These are phyloP conservation scores for Heptranchias perlo DNA, from an alignment of 2,113 vertebrate genomes.

Conservation along the genomic window DNA sequence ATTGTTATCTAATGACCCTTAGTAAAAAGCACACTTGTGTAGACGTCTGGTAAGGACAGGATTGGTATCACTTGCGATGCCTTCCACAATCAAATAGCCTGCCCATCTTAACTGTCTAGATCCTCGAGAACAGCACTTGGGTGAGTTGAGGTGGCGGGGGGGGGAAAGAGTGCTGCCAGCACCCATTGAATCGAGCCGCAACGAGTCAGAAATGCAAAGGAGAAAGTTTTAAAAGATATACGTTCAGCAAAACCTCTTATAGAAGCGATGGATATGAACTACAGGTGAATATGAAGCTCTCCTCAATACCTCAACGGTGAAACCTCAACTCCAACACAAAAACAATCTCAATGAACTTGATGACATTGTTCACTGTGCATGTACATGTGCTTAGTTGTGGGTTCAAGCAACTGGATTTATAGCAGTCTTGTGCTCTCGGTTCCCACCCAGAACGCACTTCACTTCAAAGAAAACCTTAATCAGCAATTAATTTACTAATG, in stretches of 20 bases:
- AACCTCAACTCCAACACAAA: background rate
- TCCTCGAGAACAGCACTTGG: too few species aligned
- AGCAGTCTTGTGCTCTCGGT: background rate
- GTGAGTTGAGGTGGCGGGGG: too few species aligned
- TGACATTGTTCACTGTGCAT: background rate
- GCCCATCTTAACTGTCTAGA: too few species aligned
- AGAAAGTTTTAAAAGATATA: background rate
- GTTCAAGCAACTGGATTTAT: background rate
- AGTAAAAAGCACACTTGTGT: too few species aligned
- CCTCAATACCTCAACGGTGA: background rate
- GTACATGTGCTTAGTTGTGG: background rate
- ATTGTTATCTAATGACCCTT: background rate
- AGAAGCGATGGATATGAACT: background rate
- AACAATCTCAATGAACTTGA: background rate
- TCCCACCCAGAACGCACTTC: background rate
- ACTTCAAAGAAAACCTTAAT: background rate
- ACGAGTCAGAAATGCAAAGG: background rate
- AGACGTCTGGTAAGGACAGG: too few species aligned
- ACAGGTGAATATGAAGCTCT: background rate
- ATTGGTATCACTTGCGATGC: too few species aligned
- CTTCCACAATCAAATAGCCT: too few species aligned
- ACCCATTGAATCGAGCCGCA: background rate
- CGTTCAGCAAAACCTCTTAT: background rate
- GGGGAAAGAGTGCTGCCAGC: background rate
- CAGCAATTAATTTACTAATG: background rate